Evolutionary conservation across 2,113 vertebrate species (phyloP), one percentile per base, ranked within the genome.

Genomic region (Rhodinocichla rosea): DNA sequence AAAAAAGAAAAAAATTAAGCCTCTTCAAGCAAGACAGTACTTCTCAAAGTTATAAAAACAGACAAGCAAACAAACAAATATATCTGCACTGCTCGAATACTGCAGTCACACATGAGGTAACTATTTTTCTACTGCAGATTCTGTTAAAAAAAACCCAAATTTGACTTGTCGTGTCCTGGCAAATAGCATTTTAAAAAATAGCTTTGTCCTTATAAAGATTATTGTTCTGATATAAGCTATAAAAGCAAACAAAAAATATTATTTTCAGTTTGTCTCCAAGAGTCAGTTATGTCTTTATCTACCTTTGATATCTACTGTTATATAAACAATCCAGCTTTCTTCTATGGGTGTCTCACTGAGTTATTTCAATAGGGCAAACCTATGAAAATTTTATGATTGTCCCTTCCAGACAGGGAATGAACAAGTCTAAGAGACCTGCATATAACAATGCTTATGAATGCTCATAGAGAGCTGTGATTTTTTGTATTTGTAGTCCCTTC

Each of bases 361-460:
- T 83, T 80, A 85, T 90, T 94, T 95, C 81, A 83, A 70, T 62
- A 83, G 60, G 78, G 11, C 13, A 81, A 87, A 70, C 35, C 57
- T 62, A 80, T 95, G 78, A 95, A 94, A 83, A 93, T 91, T 95
- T 95, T 81, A 95, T 92, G 47, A 93, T 40, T 78, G 56, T 15
- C 64, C 32, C 42, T 94, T 91, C 15, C 69, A 83, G 32, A 59
- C 0, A 86, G 21, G 17, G 65, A 87, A 95, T 37, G 52, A 93
- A 76, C 9, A 76, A 90, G 22, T 28, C 55, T 57, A 59, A 80
- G 70, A 71, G 28, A 83, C 15, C 28, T 37, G 57, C 23, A 75
- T 53, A 71, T 56, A 89, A 75, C 22, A 92, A 86, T 50, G 40
- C 30, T 83, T 75, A 65, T 1, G 5, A 47, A 53, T 56, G 28